Percentiles rank a stretch among this genome's conserved stretches.
phyloP scores from a whole-genome alignment of 2,888 invertebrate genomes.

The Monoplex corrugatus region DNA sequence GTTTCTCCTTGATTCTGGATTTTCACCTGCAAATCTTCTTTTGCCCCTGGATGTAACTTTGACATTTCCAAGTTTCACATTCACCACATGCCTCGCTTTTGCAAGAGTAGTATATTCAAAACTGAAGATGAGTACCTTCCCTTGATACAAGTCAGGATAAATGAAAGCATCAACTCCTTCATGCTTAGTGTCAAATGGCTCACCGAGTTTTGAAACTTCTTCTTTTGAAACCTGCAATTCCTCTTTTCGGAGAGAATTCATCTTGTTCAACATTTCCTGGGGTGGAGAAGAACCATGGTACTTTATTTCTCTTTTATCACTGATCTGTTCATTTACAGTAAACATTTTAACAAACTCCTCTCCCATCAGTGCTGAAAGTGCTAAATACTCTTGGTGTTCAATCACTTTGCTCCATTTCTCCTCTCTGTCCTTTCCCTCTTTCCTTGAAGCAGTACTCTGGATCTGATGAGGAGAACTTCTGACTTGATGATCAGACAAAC shows the following conservation, averaged over 20 bases:
- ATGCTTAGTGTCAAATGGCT: not conserved
- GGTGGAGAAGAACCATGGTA: not conserved
- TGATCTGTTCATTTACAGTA: not conserved
- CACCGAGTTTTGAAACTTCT: not conserved
- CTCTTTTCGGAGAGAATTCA: not conserved
- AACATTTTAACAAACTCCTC: not conserved
- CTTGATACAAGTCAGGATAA: not conserved
- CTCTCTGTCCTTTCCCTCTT: too few relatives aligned
- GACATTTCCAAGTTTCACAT: not conserved
- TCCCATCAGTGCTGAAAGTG: not conserved
- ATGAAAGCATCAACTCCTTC: not conserved
- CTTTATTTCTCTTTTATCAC: not conserved
- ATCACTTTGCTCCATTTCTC: too few relatives aligned
- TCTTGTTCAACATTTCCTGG: not conserved
- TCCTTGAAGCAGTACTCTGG: too few relatives aligned
- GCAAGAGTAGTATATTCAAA: conserved; percentile 9
- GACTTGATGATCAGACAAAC: too few relatives aligned
- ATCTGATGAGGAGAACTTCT: too few relatives aligned
- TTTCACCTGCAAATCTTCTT: not conserved
- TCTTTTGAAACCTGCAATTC: not conserved
- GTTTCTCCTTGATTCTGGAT: not conserved
- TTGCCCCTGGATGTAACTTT: not conserved
- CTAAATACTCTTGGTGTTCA: too few relatives aligned
- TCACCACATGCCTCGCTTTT: conserved; percentile 16
- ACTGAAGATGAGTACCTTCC: not conserved